phyloP scores from a whole-genome alignment of 2,888 invertebrate genomes.

The Branchellion lobata region DNA sequence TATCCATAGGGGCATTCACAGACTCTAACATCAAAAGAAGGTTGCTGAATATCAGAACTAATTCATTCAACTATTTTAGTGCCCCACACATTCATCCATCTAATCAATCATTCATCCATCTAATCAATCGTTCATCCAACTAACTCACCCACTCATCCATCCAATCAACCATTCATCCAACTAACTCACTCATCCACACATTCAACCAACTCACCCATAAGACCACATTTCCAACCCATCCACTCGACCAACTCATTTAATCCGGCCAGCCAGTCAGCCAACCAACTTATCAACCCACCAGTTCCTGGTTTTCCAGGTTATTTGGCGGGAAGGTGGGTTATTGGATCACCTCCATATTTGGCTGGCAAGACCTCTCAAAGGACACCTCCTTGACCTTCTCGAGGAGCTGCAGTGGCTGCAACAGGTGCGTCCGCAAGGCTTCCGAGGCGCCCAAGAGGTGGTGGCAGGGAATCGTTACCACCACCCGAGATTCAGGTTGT shows the following conservation, averaged over 20 bases:
- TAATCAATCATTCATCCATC: too few species aligned
- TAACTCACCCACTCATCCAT: background rate
- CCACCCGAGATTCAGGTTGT: background rate
- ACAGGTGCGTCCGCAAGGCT: background rate
- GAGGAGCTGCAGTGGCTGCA: background rate
- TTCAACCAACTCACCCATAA: too few species aligned
- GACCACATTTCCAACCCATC: background rate
- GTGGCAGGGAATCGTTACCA: background rate
- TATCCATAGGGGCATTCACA: background rate
- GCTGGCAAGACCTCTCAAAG: background rate
- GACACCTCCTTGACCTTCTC: background rate
- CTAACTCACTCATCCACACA: background rate
- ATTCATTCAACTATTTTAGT: too few species aligned
- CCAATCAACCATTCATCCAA: background rate
- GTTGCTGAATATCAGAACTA: too few species aligned
- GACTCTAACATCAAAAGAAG: conserved; percentile 11
- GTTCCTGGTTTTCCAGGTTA: background rate
- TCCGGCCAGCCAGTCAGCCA: background rate
- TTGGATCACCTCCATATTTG: background rate
- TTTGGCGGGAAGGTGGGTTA: background rate
- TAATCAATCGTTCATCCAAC: background rate
- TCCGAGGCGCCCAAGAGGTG: background rate
- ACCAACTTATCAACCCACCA: background rate
- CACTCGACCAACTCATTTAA: background rate
- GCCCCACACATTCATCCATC: too few species aligned